Base-by-base conservation (phyloP, 2,113 vertebrate genomes). In the Monarcha castaneiventris region DNA sequence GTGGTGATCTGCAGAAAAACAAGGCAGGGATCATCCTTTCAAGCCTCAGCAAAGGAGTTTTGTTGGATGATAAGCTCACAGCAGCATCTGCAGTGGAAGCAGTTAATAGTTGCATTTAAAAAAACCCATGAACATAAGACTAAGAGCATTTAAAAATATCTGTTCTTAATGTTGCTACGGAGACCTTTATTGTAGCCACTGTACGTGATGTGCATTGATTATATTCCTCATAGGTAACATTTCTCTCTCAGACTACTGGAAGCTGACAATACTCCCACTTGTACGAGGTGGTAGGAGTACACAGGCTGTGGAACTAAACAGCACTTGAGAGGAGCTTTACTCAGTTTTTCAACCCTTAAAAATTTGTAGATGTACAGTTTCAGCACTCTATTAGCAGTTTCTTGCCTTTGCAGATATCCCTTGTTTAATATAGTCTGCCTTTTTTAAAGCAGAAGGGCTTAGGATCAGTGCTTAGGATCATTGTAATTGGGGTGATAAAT, bases 131-230 rank as follows among this genome's bases (percentile, higher is more conserved):
- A 96, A 49, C 0, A 1, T 48, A 56, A 92, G 79, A 77, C 48
- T 77, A 59, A 93, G 48, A 96, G 84, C 39, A 89, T 84, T 89
- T 95, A 61, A 94, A 97, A 97, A 95, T 96, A 93, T 68, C 89
- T 92, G 68, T 84, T 93, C 89, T 67, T 92, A 81, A 93, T 87
- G 96, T 96, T 96, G 89, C 95, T 84, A 94, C 33, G 16, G 94
- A 97, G 93, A 90, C 76, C 64, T 94, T 84, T 78, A 71, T 93
- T 94, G 63, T 13, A 92, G 86, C 76, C 72, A 26, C 12, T 59
- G 83, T 35, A 90, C 0, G 16, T 84, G 90, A 86, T 61, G 64
- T 75, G 86, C 93, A 39, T 33, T 75, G 89, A 64, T 84, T 72
- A 18, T 41, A 27, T 39, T 61, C 69, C 37, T 61, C 1, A 2